Conservation (phyloP, 2,888 invertebrate genomes). For the Timandra comae region DNA sequence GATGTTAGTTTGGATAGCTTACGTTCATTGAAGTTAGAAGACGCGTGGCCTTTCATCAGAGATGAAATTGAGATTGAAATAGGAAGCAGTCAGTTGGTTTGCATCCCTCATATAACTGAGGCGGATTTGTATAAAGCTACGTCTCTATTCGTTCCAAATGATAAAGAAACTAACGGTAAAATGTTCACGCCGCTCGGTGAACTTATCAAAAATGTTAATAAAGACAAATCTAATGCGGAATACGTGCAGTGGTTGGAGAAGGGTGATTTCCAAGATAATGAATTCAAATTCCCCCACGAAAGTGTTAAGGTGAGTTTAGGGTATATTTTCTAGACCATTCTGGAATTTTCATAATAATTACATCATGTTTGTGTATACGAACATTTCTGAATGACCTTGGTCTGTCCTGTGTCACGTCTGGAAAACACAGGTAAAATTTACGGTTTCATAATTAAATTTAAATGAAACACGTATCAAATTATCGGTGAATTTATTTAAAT, state of each 20-base stretch:
- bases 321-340: neutral
- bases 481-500: too few species aligned
- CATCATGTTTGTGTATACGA: neutral
- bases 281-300: conserved; percentile 70
- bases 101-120: conserved; percentile 72
- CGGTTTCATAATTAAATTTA: too few species aligned
- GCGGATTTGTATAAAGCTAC: conserved; percentile 67
- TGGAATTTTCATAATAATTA: conserved; percentile 10
- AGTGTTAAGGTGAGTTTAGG: conserved; percentile 45
- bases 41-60: conserved; percentile 73
- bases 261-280: conserved; percentile 49
- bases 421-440: too few species aligned
- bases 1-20: conserved; percentile 66
- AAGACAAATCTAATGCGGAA: conserved; percentile 52
- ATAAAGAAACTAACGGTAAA: conserved; percentile 64
- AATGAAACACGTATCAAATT: too few species aligned
- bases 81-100: conserved; percentile 66
- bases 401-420: conserved; percentile 9
- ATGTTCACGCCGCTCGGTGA: conserved; percentile 68
- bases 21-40: conserved; percentile 66
- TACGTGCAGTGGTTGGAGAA: conserved; percentile 58
- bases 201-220: conserved; percentile 57
- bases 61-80: conserved; percentile 73
- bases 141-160: conserved; percentile 68
- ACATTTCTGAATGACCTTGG: conserved; percentile 17